These are phyloP conservation scores for Telenomus remus DNA, from an alignment of 1,140 invertebrate species.

Conservation along the genomic window DNA sequence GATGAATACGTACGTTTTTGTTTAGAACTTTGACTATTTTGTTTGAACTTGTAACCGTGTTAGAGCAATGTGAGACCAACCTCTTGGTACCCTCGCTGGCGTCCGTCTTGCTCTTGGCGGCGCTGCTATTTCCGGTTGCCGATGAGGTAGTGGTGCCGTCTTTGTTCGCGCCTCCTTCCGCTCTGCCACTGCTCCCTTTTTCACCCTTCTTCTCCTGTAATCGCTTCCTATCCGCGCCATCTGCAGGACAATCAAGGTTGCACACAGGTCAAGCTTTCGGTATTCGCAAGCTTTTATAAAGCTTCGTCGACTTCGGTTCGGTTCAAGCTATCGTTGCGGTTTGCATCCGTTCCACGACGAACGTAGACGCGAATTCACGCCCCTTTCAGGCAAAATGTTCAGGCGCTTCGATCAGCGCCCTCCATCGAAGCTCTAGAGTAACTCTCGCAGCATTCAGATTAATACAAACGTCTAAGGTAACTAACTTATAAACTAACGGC, in stretches of 20 bases:
- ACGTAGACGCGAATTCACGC: background rate
- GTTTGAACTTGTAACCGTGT: conserved; percentile 66
- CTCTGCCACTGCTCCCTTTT: conserved; percentile 71
- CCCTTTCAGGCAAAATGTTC: too few relatives aligned
- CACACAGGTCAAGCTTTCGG: conserved; percentile 68
- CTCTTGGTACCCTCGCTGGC: conserved; percentile 73
- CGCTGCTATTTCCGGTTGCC: conserved; percentile 61
- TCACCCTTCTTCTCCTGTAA: conserved; percentile 72
- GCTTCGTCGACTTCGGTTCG: conserved; percentile 1
- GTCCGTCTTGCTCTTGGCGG: conserved; percentile 74
- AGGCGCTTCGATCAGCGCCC: conserved; percentile 1
- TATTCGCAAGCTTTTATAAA: background rate
- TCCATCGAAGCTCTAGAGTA: conserved; percentile 71
- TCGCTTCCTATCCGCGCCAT: conserved; percentile 75
- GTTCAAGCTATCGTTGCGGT: conserved; percentile 1
- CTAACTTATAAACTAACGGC: conserved; percentile 71
- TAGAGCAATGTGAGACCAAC: conserved; percentile 75
- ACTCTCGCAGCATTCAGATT: conserved; percentile 62
- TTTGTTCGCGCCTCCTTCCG: conserved; percentile 68
- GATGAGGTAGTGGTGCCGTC: conserved; percentile 66
- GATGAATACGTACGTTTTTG: conserved; percentile 31
- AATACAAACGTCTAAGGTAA: conserved; percentile 71
- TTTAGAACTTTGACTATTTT: conserved; percentile 43
- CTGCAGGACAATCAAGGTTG: conserved; percentile 77
- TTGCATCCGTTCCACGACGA: background rate